A percentile compares a stretch with the other conserved stretches of the same genome.
Evolutionary conservation across 2,888 invertebrate genomes (phyloP).

Genomic region (Crepidodera aurea): DNA sequence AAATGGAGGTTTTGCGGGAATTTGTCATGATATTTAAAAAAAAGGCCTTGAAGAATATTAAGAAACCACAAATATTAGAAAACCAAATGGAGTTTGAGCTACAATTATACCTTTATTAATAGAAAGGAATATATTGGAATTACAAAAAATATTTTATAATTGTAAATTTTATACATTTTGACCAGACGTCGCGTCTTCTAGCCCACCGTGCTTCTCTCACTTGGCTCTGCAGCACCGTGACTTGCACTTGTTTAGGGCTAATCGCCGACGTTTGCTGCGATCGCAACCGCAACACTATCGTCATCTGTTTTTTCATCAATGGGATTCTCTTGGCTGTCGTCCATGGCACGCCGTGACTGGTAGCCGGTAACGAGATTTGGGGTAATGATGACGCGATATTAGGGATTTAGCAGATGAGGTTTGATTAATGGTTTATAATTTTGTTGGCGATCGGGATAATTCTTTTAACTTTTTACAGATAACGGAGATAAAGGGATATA

Average conservation of each 20-base stretch:
- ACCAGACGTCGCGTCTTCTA: background rate
- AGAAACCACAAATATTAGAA: no score
- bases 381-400: constrained; percentile 24
- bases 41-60: no score
- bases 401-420: constrained; percentile 19
- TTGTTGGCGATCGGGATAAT: background rate
- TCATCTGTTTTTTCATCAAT: constrained; percentile 34
- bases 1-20: no score
- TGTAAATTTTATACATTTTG: background rate
- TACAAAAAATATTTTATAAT: no score
- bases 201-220: constrained; percentile 8
- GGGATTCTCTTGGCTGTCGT: constrained; percentile 18
- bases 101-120: no score
- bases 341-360: constrained; percentile 30
- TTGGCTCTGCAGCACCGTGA: constrained; percentile 43
- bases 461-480: background rate
- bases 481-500: background rate
- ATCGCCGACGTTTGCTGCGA: constrained; percentile 41
- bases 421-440: constrained; percentile 23
- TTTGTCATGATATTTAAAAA: no score
- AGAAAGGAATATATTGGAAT: no score
- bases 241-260: constrained; percentile 54
- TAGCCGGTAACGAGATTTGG: constrained; percentile 31
- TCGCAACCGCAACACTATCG: constrained; percentile 41
- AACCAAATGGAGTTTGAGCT: no score